These are phyloP conservation scores for Philypnodon macrostomus DNA, from an alignment of 2,797 vertebrate species.

Conservation along the genomic window DNA sequence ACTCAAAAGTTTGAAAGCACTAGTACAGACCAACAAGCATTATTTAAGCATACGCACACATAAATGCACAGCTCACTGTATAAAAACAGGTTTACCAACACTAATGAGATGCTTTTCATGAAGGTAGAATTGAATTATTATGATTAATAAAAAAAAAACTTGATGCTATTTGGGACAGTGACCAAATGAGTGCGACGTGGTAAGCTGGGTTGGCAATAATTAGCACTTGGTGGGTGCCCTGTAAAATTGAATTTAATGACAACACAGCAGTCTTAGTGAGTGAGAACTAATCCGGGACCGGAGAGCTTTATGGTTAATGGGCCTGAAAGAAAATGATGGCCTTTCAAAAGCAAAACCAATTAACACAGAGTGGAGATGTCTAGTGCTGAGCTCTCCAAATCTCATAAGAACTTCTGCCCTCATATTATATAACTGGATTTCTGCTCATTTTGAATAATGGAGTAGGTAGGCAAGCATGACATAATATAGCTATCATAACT, in stretches of 20 bases:
- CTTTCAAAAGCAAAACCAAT: constrained; percentile 82
- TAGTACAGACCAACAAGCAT: too few species aligned
- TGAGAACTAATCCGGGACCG: constrained; percentile 75
- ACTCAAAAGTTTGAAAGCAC: too few species aligned
- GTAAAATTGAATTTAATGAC: constrained; percentile 81
- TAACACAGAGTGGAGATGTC: constrained; percentile 74
- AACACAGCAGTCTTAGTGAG: constrained; percentile 75
- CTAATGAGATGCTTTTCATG: background rate
- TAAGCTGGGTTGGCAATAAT: constrained; percentile 65
- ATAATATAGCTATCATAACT: constrained; percentile 66
- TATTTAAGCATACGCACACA: too few species aligned
- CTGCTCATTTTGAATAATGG: constrained; percentile 71
- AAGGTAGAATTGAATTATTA: background rate
- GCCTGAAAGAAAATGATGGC: constrained; percentile 80
- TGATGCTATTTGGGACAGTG: constrained; percentile 21
- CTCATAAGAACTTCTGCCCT: constrained; percentile 69
- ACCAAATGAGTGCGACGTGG: constrained; percentile 45
- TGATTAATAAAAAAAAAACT: background rate
- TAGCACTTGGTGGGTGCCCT: constrained; percentile 69
- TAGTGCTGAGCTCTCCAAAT: constrained; percentile 74
- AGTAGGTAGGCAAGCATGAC: constrained; percentile 62
- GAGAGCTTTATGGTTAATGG: constrained; percentile 78
- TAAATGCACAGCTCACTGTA: too few species aligned
- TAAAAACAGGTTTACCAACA: constrained; percentile 1
- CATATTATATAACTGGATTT: constrained; percentile 70